Conservation (phyloP, 2,113 vertebrate species). For the Micronycteris hirsuta region DNA sequence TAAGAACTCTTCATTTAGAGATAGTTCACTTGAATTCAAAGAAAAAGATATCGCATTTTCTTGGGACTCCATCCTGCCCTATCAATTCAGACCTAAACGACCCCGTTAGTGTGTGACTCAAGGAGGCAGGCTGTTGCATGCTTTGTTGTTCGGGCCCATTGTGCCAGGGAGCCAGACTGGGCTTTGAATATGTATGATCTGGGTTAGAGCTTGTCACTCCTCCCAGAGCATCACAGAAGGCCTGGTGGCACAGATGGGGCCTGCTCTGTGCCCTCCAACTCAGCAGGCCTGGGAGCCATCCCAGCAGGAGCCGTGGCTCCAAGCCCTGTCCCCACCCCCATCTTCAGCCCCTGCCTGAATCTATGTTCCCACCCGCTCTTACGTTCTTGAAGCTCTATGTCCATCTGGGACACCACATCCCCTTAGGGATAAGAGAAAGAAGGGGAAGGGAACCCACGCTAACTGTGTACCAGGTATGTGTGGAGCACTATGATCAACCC, state of each 20-base stretch:
- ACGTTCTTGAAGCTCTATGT: background rate
- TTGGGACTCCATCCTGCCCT: background rate
- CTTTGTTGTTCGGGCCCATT: background rate
- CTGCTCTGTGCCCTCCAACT: constrained; percentile 53
- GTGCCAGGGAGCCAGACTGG: constrained; percentile 42
- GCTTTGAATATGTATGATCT: constrained; percentile 55
- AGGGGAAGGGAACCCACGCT: background rate
- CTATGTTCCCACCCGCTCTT: background rate
- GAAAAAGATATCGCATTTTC: background rate
- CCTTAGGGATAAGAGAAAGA: background rate
- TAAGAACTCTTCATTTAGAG: background rate
- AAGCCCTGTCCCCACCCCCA: background rate
- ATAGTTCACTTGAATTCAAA: background rate
- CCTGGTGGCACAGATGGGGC: constrained; percentile 54
- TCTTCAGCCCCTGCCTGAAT: background rate
- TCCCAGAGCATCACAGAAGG: constrained; percentile 51
- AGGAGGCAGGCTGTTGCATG: constrained; percentile 43
- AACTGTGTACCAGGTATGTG: background rate
- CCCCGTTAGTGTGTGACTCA: background rate
- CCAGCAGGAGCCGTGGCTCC: background rate
- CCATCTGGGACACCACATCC: background rate
- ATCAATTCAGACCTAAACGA: background rate
- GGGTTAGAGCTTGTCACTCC: constrained; percentile 39
- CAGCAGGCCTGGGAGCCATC: background rate
- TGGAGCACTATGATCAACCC: background rate